Conservation (phyloP, 2,113 vertebrate species). For the Tetrao urogallus region DNA sequence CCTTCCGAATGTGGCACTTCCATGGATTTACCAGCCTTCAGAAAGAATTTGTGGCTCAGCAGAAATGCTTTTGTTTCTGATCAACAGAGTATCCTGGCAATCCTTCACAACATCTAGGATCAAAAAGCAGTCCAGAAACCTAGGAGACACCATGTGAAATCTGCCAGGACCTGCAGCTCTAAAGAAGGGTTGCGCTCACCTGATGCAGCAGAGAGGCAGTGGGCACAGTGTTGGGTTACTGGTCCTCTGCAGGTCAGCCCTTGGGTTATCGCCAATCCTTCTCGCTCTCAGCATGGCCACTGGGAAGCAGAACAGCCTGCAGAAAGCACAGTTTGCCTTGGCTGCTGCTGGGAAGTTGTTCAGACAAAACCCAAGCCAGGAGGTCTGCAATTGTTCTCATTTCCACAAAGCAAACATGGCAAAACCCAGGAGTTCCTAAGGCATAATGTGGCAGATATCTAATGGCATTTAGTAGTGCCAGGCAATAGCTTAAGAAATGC, state of each 20-base stretch:
- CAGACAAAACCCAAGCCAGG: neutral
- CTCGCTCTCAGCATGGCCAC: accelerated
- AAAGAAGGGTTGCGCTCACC: neutral
- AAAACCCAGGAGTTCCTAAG: neutral
- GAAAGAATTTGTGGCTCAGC: neutral
- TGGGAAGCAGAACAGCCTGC: neutral
- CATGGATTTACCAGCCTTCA: neutral
- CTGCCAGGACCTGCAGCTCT: neutral
- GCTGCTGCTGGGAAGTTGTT: accelerated
- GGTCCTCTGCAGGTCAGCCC: neutral
- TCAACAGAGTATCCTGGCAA: accelerated
- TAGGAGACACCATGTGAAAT: neutral
- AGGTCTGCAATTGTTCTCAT: neutral
- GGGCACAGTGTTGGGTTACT: neutral
- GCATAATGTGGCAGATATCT: neutral
- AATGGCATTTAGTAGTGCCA: slow-evolving; percentile 5
- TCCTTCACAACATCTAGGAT: neutral
- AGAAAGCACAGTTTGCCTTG: neutral
- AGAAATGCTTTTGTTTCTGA: neutral
- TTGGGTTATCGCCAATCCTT: neutral
- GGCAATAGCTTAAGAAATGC: slow-evolving; percentile 32
- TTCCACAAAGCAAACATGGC: slow-evolving; percentile 23
- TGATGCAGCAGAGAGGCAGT: neutral
- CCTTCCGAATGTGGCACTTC: neutral
- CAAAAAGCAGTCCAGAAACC: neutral